These are phyloP conservation scores for Eugnorisma glareosa DNA, from an alignment of 2,888 invertebrate species.

Conservation along the genomic window DNA sequence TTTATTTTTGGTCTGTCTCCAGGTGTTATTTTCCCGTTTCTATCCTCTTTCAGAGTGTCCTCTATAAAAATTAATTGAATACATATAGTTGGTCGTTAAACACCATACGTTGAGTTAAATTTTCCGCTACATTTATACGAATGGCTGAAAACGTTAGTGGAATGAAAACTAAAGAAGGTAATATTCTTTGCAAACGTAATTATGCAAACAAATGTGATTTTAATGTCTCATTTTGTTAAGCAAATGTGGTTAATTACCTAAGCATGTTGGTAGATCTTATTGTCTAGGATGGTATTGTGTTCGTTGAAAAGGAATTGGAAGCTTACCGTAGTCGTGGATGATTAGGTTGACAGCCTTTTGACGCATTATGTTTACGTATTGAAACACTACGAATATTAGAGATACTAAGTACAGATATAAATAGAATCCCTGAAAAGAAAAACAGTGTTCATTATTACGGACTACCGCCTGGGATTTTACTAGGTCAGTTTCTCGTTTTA, in stretches of 20 bases:
- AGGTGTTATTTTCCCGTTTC: slow-evolving; percentile 79
- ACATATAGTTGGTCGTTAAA: slow-evolving; percentile 72
- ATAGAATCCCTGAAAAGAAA: slow-evolving; percentile 93
- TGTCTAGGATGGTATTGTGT: slow-evolving; percentile 65
- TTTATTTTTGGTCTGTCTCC: slow-evolving; percentile 82
- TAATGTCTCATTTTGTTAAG: slow-evolving; percentile 90
- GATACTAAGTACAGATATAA: slow-evolving; percentile 95
- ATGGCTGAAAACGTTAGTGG: slow-evolving; percentile 82
- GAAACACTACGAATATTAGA: slow-evolving; percentile 93
- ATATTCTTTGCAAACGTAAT: slow-evolving; percentile 86
- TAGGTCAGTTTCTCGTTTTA: neutral
- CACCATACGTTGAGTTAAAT: slow-evolving; percentile 72
- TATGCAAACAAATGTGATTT: slow-evolving; percentile 90
- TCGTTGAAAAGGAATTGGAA: slow-evolving; percentile 57
- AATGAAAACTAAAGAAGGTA: slow-evolving; percentile 86
- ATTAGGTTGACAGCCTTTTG: slow-evolving; percentile 92
- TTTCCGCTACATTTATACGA: slow-evolving; percentile 81
- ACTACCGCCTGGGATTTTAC: neutral
- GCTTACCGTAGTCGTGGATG: slow-evolving; percentile 88
- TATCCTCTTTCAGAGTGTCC: slow-evolving; percentile 82
- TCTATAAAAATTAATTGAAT: slow-evolving; percentile 75
- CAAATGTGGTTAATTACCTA: slow-evolving; percentile 87
- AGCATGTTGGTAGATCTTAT: slow-evolving; percentile 66
- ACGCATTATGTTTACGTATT: slow-evolving; percentile 92
- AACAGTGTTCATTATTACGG: slow-evolving; percentile 3